Evolutionary conservation across 2,888 invertebrate genomes (phyloP), one percentile per base, ranked within the genome.

Genomic region (Iphiclides podalirius): DNA sequence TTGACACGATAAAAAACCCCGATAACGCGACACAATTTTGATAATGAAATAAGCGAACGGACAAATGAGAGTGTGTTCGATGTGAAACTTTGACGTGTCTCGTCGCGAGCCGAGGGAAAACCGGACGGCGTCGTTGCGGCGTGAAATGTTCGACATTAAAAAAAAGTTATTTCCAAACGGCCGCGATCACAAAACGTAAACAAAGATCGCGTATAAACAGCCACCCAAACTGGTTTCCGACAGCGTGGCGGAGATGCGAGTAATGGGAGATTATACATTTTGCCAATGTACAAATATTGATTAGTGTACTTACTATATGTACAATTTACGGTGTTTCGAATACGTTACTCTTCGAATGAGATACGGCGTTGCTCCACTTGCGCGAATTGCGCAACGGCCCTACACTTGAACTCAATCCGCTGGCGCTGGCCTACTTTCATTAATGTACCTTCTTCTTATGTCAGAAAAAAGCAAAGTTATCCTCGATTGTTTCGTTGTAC

Each of bases 321-420:
- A 6, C 6, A 20, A 20, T 4, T 20, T 20, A 20, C 20, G 20
- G 6, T 4, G 20, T 20, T 4, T 20, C 20, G 20, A 3, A 3
- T 3, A 3, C 20, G 20, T 20, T 20, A n/a, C 42, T 52, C 38
- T 39, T 38, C 37, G 40, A 59, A 58, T 52, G 47, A 58, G 44
- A 55, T 76, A 72, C 76, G 76, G 70, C 77, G 73, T 71, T 77
- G 79, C 67, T 79, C 84, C 75, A 84, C 75, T 75, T 81, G 75
- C 65, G 73, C 79, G 67, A 58, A 70, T 83, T 82, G 84, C 79
- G 81, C 79, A 81, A 80, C 76, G 77, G 58, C 77, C 81, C 79
- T 82, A 82, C 71, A 85, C 83, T 83, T 86, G 84, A 82, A 82
- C 84, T 81, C 74, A 75, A 73, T 84, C 61, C 72, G 68, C 67